Conservation (phyloP, 1,140 invertebrate genomes). For the Ceratina japonica region DNA sequence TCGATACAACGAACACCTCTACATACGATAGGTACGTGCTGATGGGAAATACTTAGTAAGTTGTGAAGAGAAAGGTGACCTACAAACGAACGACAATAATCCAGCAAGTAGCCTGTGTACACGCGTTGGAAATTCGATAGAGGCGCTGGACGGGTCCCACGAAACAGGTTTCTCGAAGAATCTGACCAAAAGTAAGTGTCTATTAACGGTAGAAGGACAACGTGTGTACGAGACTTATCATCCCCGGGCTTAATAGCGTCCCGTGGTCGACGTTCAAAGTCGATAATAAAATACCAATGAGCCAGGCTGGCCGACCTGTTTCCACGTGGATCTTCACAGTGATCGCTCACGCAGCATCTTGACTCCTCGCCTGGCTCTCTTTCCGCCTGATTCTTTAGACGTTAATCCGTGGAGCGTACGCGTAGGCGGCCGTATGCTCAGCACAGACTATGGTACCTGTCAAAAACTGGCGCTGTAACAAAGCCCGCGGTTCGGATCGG, state of each 20-base stretch:
- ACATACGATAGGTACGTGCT: no score
- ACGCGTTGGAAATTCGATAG: constrained; percentile 37
- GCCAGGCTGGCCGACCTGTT: constrained; percentile 48
- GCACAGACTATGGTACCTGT: constrained; percentile 65
- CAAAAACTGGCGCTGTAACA: constrained; percentile 69
- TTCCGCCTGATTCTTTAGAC: constrained; percentile 43
- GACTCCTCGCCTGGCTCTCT: neutral
- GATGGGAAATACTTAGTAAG: neutral
- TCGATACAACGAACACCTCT: neutral
- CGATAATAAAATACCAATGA: constrained; percentile 65
- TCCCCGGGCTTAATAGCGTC: constrained; percentile 57
- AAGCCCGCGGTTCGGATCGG: constrained; percentile 51
- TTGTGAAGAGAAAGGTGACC: constrained; percentile 13
- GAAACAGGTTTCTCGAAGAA: constrained; percentile 60
- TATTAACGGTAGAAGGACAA: constrained; percentile 59
- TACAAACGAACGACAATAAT: constrained; percentile 40
- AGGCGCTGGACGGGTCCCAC: constrained; percentile 18
- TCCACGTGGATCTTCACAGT: constrained; percentile 5
- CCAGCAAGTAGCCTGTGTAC: constrained; percentile 8
- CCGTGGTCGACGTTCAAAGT: constrained; percentile 41
- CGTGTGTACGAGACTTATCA: constrained; percentile 62
- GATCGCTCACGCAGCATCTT: constrained; percentile 6
- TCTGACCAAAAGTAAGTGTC: constrained; percentile 64
- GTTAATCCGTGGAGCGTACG: constrained; percentile 65
- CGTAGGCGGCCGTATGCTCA: constrained; percentile 61